phyloP scores from a whole-genome alignment of 2,888 invertebrate species.

The Choristoneura rosaceana region DNA sequence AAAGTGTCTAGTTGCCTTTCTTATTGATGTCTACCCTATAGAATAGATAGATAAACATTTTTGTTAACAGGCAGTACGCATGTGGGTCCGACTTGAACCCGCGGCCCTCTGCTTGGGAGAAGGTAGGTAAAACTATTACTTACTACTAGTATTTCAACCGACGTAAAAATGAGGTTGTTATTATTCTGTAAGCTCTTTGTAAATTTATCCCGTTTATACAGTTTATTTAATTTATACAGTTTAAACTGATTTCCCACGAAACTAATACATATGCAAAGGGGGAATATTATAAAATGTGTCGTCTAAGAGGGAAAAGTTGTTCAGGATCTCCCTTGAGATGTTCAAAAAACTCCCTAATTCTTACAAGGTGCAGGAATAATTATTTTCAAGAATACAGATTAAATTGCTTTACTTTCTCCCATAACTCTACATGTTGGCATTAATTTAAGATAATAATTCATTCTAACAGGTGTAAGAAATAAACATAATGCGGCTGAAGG shows the following conservation, averaged over 20 bases:
- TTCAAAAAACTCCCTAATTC: slow-evolving; percentile 6
- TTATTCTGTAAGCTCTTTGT: too few relatives aligned
- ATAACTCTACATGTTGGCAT: neutral
- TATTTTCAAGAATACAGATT: slow-evolving; percentile 39
- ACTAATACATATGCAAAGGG: slow-evolving; percentile 11
- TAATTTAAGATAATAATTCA: neutral
- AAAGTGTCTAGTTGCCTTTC: too few relatives aligned
- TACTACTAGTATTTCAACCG: too few relatives aligned
- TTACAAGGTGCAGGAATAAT: slow-evolving; percentile 19
- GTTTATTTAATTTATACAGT: too few relatives aligned
- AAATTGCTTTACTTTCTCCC: slow-evolving; percentile 42
- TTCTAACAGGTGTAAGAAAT: neutral
- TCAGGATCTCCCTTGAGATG: neutral
- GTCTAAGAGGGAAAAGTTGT: slow-evolving; percentile 5
- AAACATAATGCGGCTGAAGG: neutral
- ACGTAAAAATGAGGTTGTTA: too few relatives aligned
- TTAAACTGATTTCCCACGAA: slow-evolving; percentile 23
- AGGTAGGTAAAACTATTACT: too few relatives aligned
- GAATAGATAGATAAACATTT: too few relatives aligned
- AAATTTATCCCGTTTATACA: too few relatives aligned
- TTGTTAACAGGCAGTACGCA: too few relatives aligned
- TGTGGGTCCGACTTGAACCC: too few relatives aligned
- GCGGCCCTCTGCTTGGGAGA: too few relatives aligned
- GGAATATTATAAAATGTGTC: slow-evolving; percentile 24
- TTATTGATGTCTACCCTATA: too few relatives aligned